These are phyloP conservation scores for Bombus vancouverensis DNA, from an alignment of 1,140 invertebrate genomes.

Conservation along the genomic window DNA sequence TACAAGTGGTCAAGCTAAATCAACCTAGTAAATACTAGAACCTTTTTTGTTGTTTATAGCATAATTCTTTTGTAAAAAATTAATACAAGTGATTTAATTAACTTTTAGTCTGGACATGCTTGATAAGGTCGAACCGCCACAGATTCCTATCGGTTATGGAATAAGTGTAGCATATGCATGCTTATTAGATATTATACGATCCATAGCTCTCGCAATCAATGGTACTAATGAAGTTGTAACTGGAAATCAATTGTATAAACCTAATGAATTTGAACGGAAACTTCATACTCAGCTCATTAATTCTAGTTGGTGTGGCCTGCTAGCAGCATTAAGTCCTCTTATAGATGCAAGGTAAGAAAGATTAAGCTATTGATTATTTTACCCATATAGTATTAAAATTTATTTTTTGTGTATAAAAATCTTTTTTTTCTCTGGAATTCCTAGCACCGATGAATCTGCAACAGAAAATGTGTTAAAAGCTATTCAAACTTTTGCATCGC, in stretches of 20 bases:
- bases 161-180: slow-evolving; percentile 97
- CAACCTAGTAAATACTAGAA: slow-evolving; percentile 89
- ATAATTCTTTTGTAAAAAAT: not conserved
- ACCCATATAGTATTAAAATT: not conserved
- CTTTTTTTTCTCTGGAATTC: slow-evolving; percentile 18
- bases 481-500: slow-evolving; percentile 92
- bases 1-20: slow-evolving; percentile 92
- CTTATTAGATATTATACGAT: slow-evolving; percentile 93
- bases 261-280: slow-evolving; percentile 83
- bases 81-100: slow-evolving; percentile 8
- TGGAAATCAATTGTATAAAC: slow-evolving; percentile 80
- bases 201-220: slow-evolving; percentile 87
- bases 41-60: not conserved
- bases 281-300: slow-evolving; percentile 92
- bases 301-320: slow-evolving; percentile 97
- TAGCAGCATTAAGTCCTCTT: slow-evolving; percentile 94
- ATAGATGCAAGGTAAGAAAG: slow-evolving; percentile 92
- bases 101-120: slow-evolving; percentile 94
- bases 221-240: slow-evolving; percentile 81
- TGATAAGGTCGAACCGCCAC: slow-evolving; percentile 96
- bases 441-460: slow-evolving; percentile 94
- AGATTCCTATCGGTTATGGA: slow-evolving; percentile 96
- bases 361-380: slow-evolving; percentile 20
- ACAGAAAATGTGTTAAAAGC: slow-evolving; percentile 95
- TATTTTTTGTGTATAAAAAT: not conserved